Base-by-base conservation (phyloP, 64 coral and sea anemone species). In the Montipora capricornis region DNA sequence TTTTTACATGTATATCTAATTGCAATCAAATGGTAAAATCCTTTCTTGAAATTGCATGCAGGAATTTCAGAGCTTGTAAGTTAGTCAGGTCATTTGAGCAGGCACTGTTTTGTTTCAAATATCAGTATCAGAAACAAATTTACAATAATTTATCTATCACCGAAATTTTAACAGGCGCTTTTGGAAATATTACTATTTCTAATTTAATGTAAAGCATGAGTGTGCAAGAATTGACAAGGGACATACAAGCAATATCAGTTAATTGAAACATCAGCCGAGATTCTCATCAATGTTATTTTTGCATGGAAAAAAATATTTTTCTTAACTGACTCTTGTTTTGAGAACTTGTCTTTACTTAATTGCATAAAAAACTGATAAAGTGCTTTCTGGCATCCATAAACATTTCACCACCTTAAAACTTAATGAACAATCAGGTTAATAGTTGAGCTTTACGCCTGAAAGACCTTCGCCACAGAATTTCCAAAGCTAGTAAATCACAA, bases 241-340 rank as follows among this genome's bases (percentile, higher is more conserved):
- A 37, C 37, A 4, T 62, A 85, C 6, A 64, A 64, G 14, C 82
- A 86, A 86, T 71, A 86, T 73, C 17, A 86, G 44, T 70, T 73
- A 86, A 86, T 51, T 86, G 66, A 24, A 71, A 10, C 16, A 37
- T 19, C 47, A 8, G 4, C 7, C 8, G 8, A 24, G n/a, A 8
- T 47, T 84, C 61, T 84, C 82, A 73, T n/a, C 7, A 84, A 37
- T 81, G 4, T 84, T 47, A 47, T 83, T 68, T 84, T 67, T 17
- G 17, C 19, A n/a, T n/a, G 4, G 0, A 68, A 83, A 84, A 84
- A 84, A 68, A 68, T 49, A 47, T 68, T 68, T 82, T 37, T 84
- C 10, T 46, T 11, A 68, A 45, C 80, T 24, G 8, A 66, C 81
- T 24, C 26, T 47, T 9, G 26, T 47, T 12, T 50, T 51, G 9